Evolutionary conservation across 2,113 vertebrate species (phyloP), one percentile per base, ranked within the genome.

Genomic region (Onychostoma macrolepis): DNA sequence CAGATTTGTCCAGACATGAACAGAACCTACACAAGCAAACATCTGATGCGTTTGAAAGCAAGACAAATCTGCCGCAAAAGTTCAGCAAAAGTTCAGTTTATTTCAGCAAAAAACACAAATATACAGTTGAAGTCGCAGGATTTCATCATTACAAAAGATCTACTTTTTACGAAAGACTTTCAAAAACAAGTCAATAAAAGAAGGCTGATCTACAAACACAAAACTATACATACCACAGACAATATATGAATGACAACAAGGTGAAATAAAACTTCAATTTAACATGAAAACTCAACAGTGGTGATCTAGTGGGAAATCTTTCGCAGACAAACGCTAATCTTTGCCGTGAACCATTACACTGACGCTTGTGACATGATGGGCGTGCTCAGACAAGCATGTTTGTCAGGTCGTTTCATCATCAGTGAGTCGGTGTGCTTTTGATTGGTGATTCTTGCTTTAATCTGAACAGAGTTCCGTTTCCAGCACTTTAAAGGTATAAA

Each of bases 121-220:
- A 45, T 36, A 81, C 24, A 78, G 67, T 72, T 63, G 15, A 38
- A 88, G 45, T n/a, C 86, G 3, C 28, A 90, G 76, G 43, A 90
- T 71, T 71, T 50, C 48, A 50, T 38, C 67, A 71, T 71, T 71
- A 71, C 69, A 71, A 71, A 71, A 71, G 19, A 71, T 71, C 36
- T 72, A 72, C 36, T 72, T 72, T 72, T 41, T 72, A 41, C 10
- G 7, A 71, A 65, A 71, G 67, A 33, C 30, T 71, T 71, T 36
- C 17, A 71, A 71, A 71, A 71, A 33, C 8, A 72, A 72, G 30
- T 71, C 33, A 21, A 71, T 33, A 71, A 8, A 36, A 36, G 30
- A 71, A 71, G 33, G 19, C 33, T 72, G 36, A 72, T 41, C 69
- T 72, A 72, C 69, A 41, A 41, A 72, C 69, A 72, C 36, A 72